Conservation (phyloP, 2,888 invertebrate species). For the Cryptus viduatorius region DNA sequence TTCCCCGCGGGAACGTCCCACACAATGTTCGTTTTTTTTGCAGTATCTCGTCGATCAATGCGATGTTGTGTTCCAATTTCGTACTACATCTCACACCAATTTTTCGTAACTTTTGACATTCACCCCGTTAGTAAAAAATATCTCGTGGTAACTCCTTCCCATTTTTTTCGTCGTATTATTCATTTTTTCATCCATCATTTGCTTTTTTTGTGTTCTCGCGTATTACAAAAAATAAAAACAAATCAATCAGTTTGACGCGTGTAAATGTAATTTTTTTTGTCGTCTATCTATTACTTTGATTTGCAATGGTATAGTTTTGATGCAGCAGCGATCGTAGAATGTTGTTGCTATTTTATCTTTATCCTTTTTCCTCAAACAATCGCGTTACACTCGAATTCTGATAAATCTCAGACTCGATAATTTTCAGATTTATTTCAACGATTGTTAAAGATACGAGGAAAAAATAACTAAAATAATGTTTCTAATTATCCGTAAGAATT, state of each 20-base stretch:
- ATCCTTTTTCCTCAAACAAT: not conserved
- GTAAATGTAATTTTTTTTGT: not conserved
- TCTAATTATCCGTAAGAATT: conserved; percentile 26
- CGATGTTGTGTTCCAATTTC: conserved; percentile 39
- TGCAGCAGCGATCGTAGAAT: not conserved
- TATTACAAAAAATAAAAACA: not conserved
- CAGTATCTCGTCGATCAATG: conserved; percentile 1
- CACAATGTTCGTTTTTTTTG: conserved; percentile 35
- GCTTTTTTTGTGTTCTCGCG: not conserved
- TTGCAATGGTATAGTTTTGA: not conserved
- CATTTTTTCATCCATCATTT: conserved; percentile 2
- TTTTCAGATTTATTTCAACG: not conserved
- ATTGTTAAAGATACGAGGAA: not conserved
- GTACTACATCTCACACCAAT: conserved; percentile 46
- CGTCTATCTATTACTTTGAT: not conserved
- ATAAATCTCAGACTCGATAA: not conserved
- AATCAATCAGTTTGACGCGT: not conserved
- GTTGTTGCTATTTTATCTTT: not conserved
- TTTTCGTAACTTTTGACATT: not conserved
- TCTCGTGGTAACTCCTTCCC: not conserved
- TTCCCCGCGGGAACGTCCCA: conserved; percentile 51
- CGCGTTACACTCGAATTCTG: not conserved
- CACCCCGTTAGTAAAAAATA: not conserved
- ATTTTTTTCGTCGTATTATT: not conserved
- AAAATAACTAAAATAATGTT: not conserved